Conservation (phyloP, 2,888 invertebrate species). For the Octonoba sinensis region DNA sequence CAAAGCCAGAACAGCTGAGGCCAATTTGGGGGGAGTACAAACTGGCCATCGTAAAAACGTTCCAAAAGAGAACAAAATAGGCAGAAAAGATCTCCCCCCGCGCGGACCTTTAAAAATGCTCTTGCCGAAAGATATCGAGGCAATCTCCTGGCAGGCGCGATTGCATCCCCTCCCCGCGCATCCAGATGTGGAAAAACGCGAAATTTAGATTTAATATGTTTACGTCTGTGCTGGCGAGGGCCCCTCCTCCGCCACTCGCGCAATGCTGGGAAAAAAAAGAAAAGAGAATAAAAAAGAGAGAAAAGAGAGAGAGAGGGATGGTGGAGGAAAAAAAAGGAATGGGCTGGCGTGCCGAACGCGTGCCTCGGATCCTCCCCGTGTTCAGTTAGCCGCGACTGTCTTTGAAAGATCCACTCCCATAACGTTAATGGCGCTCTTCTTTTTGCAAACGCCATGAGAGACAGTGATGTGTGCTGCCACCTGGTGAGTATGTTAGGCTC, state of each 20-base stretch:
- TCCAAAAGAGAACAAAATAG: slow-evolving; percentile 8
- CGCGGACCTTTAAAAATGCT: slow-evolving; percentile 34
- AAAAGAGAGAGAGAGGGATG: not conserved
- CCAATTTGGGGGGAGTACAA: slow-evolving; percentile 34
- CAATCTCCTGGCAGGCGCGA: slow-evolving; percentile 13
- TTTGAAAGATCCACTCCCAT: slow-evolving; percentile 43
- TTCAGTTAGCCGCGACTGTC: slow-evolving; percentile 5
- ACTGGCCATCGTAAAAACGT: slow-evolving; percentile 42
- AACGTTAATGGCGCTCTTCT: slow-evolving; percentile 20
- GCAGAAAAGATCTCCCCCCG: slow-evolving; percentile 18
- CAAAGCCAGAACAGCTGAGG: slow-evolving; percentile 48
- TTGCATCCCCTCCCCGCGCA: slow-evolving; percentile 10
- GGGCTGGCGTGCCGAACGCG: slow-evolving; percentile 30
- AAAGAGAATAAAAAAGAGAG: slow-evolving; percentile 8
- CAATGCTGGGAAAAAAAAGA: not conserved
- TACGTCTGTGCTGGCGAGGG: slow-evolving; percentile 23
- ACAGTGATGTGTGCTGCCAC: slow-evolving; percentile 19
- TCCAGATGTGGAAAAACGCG: slow-evolving; percentile 45
- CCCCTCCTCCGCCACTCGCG: not conserved
- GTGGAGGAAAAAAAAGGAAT: slow-evolving; percentile 10
- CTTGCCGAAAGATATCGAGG: slow-evolving; percentile 26
- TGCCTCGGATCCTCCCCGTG: slow-evolving; percentile 21
- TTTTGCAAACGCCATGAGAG: slow-evolving; percentile 17
- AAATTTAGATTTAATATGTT: slow-evolving; percentile 62
- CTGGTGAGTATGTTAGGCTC: not conserved